These are phyloP conservation scores for Dinothrombium tinctorium DNA, from an alignment of 1,140 invertebrate genomes.

Conservation along the genomic window DNA sequence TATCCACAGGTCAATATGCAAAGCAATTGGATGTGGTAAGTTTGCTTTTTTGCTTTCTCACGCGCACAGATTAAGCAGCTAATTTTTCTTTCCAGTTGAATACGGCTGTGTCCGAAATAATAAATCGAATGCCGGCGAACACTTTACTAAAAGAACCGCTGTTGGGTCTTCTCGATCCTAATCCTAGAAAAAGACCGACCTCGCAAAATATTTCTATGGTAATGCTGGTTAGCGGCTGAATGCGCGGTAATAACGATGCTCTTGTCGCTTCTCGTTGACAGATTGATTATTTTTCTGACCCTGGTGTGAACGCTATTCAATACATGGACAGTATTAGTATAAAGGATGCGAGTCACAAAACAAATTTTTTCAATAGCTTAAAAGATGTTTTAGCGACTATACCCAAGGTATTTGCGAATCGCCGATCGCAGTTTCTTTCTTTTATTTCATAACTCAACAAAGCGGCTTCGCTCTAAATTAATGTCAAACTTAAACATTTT, in stretches of 20 bases:
- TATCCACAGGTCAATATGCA: slow-evolving; percentile 56
- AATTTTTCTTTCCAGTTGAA: slow-evolving; percentile 35
- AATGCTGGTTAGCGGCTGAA: not conserved
- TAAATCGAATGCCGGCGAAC: slow-evolving; percentile 44
- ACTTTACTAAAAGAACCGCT: slow-evolving; percentile 62
- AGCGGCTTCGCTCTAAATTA: too few species aligned
- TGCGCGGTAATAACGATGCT: too few species aligned
- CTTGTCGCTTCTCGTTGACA: slow-evolving; percentile 55
- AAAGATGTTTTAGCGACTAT: slow-evolving; percentile 64
- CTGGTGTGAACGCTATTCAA: slow-evolving; percentile 62
- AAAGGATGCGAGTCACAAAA: slow-evolving; percentile 69
- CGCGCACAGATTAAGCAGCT: not conserved
- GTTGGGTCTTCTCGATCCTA: slow-evolving; percentile 48
- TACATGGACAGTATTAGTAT: slow-evolving; percentile 73
- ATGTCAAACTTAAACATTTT: too few species aligned
- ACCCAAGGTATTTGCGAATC: slow-evolving; percentile 45
- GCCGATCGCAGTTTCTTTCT: not conserved
- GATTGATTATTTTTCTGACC: slow-evolving; percentile 41
- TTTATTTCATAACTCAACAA: slow-evolving; percentile 1
- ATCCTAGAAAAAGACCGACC: slow-evolving; percentile 52
- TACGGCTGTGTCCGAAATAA: slow-evolving; percentile 45
- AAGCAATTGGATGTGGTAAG: slow-evolving; percentile 75
- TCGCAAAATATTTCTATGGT: slow-evolving; percentile 68
- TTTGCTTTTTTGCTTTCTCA: slow-evolving; percentile 14
- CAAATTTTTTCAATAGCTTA: slow-evolving; percentile 62